Percentiles rank a stretch among this genome's conserved stretches.
phyloP scores from a whole-genome alignment of 1,140 invertebrate species.

The Drosophila littoralis region DNA sequence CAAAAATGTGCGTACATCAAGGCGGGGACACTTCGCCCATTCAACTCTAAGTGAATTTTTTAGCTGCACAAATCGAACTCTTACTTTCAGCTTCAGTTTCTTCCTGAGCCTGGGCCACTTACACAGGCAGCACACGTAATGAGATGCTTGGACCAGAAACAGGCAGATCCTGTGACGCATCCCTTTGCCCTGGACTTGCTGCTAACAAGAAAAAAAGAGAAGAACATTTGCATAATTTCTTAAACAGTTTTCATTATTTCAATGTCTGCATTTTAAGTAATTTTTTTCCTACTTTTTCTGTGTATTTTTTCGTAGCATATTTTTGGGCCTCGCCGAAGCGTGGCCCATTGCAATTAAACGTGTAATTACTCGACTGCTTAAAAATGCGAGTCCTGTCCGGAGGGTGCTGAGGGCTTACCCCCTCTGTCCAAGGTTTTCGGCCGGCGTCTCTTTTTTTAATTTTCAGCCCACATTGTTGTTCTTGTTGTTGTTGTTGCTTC shows the following conservation, averaged over 20 bases:
- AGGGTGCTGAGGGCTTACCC: slow-evolving; percentile 28
- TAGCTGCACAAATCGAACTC: slow-evolving; percentile 26
- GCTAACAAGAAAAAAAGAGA: slow-evolving; percentile 53
- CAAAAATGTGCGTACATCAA: slow-evolving; percentile 82
- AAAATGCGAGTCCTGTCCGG: slow-evolving; percentile 56
- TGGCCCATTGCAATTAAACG: slow-evolving; percentile 78
- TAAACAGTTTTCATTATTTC: slow-evolving; percentile 72
- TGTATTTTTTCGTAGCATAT: slow-evolving; percentile 42
- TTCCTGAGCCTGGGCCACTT: slow-evolving; percentile 22
- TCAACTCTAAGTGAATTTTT: slow-evolving; percentile 75
- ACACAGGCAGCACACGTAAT: slow-evolving; percentile 67
- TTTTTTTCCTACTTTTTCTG: slow-evolving; percentile 32
- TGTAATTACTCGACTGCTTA: slow-evolving; percentile 81
- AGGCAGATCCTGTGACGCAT: slow-evolving; percentile 33
- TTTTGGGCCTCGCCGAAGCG: slow-evolving; percentile 41
- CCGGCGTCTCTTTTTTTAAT: slow-evolving; percentile 34
- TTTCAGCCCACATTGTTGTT: slow-evolving; percentile 29
- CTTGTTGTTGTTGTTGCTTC: slow-evolving; percentile 58
- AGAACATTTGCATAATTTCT: slow-evolving; percentile 79
- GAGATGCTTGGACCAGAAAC: slow-evolving; percentile 51
- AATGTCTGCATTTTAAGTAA: slow-evolving; percentile 79
- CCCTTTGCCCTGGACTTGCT: slow-evolving; percentile 50
- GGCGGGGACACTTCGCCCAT: slow-evolving; percentile 17
- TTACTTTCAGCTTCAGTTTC: slow-evolving; percentile 35
- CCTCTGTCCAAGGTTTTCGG: background rate